Conservation (phyloP, 2,888 invertebrate genomes). For the Andrena dorsata region DNA sequence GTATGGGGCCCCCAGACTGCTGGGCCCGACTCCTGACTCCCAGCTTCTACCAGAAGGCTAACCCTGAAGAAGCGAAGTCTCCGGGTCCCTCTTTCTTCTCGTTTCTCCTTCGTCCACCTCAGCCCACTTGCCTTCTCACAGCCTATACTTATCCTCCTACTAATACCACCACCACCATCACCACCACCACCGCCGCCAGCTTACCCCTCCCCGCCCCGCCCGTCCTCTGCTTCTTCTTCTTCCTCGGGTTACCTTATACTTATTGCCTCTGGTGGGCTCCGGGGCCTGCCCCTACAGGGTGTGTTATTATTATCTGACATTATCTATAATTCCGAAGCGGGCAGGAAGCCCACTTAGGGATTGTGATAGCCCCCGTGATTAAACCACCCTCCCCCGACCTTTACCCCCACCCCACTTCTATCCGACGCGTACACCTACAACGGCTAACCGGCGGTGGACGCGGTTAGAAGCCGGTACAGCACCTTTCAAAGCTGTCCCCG, state of each 20-base stretch:
- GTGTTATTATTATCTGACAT: conserved; percentile 85
- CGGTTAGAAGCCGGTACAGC: conserved; percentile 70
- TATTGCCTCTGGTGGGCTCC: conserved; percentile 80
- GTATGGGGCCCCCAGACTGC: conserved; percentile 83
- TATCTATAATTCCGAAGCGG: conserved; percentile 85
- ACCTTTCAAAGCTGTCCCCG: conserved; percentile 69
- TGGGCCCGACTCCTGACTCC: conserved; percentile 82
- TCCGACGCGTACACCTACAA: conserved; percentile 75
- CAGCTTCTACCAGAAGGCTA: conserved; percentile 80
- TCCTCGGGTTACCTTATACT: conserved; percentile 82
- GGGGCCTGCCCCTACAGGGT: conserved; percentile 81
- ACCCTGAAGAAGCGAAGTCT: conserved; percentile 77
- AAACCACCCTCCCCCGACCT: conserved; percentile 78
- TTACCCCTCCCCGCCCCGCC: conserved; percentile 67
- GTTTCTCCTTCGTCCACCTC: conserved; percentile 67
- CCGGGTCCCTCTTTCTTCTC: conserved; percentile 49
- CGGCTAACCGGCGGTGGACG: conserved; percentile 65
- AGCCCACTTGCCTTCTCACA: conserved; percentile 76
- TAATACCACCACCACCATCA: conserved; percentile 80
- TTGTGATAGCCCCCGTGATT: conserved; percentile 85
- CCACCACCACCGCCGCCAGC: conserved; percentile 71
- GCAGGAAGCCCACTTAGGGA: conserved; percentile 85
- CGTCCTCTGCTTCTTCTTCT: conserved; percentile 66
- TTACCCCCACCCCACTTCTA: conserved; percentile 54
- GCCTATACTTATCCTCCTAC: conserved; percentile 85